Conservation (phyloP, 2,888 invertebrate genomes). For the Ophion costatus region DNA sequence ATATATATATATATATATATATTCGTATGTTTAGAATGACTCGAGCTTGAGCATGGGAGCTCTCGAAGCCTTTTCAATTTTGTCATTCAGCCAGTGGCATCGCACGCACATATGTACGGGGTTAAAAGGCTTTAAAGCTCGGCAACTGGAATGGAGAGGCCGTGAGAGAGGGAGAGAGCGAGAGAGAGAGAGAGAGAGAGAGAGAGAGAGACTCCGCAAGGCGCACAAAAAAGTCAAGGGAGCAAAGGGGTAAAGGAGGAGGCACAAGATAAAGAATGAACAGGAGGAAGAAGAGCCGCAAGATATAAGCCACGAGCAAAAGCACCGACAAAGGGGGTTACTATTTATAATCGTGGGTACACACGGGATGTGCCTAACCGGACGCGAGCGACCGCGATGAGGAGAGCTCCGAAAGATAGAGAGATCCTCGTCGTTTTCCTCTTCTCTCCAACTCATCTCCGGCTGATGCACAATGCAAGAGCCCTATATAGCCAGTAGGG, state of each 20-base stretch:
- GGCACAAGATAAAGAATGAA: slow-evolving; percentile 72
- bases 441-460: slow-evolving; percentile 46
- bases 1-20: too few species aligned
- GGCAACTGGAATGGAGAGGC: slow-evolving; percentile 56
- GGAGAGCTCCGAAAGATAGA: slow-evolving; percentile 44
- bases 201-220: slow-evolving; percentile 22
- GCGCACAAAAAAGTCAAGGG: slow-evolving; percentile 28
- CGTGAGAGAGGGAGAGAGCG: slow-evolving; percentile 26
- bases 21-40: not conserved
- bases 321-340: slow-evolving; percentile 80
- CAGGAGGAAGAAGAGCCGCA: slow-evolving; percentile 68
- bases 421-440: slow-evolving; percentile 47
- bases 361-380: slow-evolving; percentile 59
- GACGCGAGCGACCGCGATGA: slow-evolving; percentile 59
- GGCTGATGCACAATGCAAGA: slow-evolving; percentile 37
- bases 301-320: slow-evolving; percentile 40
- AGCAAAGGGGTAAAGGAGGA: slow-evolving; percentile 70
- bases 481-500: slow-evolving; percentile 31
- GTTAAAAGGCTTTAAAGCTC: slow-evolving; percentile 57
- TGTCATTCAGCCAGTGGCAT: slow-evolving; percentile 55
- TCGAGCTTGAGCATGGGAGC: slow-evolving; percentile 27
- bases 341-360: slow-evolving; percentile 80
- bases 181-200: slow-evolving; percentile 14
- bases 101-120: slow-evolving; percentile 18
- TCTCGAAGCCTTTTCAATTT: slow-evolving; percentile 54